Evolutionary conservation across 2,888 invertebrate genomes (phyloP), one percentile per base, ranked within the genome.

Genomic region (Coremacera marginata): DNA sequence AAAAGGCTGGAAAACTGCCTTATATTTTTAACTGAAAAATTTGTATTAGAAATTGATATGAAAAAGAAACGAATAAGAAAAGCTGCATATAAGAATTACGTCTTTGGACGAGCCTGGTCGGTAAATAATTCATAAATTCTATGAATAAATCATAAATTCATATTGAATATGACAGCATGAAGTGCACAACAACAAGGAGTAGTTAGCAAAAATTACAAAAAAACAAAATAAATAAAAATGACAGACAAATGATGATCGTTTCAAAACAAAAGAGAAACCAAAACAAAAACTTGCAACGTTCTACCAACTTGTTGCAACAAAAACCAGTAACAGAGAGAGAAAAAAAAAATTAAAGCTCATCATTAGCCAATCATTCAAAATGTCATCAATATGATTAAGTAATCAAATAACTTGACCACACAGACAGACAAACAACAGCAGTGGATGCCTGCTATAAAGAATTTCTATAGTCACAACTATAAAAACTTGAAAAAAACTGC

Each of bases 341-440:
- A 83, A 84, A 81, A 81, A n/a, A 78, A 80, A 81, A 65, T 79
- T 71, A 78, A 81, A 79, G 80, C 79, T 77, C 75, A 57, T 77
- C 75, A 57, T 70, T 70, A 76, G 57, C 70, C 77, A 79, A 81
- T 80, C 81, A 79, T 75, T 79, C 80, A 80, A 70, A 68, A 75
- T 52, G 75, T 75, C 70, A 70, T 75, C 75, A 75, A 75, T 51
- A 83, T 85, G 86, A 86, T 87, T 86, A 86, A 86, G 86, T 84
- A 84, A 87, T 87, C 86, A 87, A 84, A 80, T 83, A 80, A 81
- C 81, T 81, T 83, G 85, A 84, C 84, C 85, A 82, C 82, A 83
- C 83, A 83, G 80, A 82, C 5, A 57, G 57, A 57, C 7, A 19
- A 22, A 71, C 34, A 34, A 71, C 57, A 57, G 31, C 14, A 55